Evolutionary conservation across 2,113 vertebrate genomes (phyloP).

Genomic region (Trachemys scripta): DNA sequence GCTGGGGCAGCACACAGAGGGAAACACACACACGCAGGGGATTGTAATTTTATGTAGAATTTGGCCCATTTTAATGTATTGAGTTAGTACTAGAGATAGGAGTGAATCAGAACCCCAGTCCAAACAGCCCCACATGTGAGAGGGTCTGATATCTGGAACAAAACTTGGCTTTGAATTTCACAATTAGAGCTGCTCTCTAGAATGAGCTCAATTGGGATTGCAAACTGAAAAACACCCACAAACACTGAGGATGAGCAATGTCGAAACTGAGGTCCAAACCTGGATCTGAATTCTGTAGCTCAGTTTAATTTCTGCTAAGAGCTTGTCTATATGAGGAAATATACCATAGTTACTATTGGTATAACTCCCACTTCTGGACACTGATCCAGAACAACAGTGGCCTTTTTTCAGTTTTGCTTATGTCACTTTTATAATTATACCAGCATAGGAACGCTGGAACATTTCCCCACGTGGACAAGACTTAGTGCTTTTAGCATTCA

Average conservation of each 20-base stretch:
- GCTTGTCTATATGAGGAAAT: neutral
- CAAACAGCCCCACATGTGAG: neutral
- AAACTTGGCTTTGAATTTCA: neutral
- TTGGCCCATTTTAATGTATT: neutral
- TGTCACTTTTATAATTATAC: neutral
- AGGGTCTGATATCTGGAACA: neutral
- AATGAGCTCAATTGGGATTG: conserved; percentile 3
- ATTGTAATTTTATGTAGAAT: neutral
- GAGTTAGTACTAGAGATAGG: neutral
- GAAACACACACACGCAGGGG: no score
- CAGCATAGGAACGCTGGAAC: neutral
- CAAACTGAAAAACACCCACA: neutral
- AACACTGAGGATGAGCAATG: neutral
- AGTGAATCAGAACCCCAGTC: neutral
- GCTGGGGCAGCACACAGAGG: no score
- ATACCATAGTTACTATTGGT: neutral
- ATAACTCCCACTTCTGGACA: neutral
- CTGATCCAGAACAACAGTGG: neutral
- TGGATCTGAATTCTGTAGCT: neutral
- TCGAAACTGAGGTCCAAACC: neutral
- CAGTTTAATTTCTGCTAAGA: neutral
- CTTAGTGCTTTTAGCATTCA: neutral
- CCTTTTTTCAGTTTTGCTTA: neutral
- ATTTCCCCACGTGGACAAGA: neutral
- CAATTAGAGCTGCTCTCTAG: neutral